Evolutionary conservation across 2,797 vertebrate species (phyloP), one percentile per base, ranked within the genome.

Genomic region (Gallirallus australis): DNA sequence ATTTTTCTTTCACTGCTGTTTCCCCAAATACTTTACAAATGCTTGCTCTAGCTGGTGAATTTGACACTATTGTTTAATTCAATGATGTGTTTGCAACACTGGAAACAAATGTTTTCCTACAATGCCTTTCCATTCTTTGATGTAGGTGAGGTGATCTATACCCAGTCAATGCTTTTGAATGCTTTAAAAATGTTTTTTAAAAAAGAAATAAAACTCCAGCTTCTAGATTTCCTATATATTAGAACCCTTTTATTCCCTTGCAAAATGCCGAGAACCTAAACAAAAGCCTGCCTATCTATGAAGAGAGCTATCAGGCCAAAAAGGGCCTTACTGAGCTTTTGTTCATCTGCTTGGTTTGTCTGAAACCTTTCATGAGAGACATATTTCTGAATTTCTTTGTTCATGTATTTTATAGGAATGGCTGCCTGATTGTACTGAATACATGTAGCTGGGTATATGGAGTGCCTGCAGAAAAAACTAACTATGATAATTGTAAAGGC

Each of bases 41-140:
- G 37, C 39, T 84, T 91, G 37, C 42, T 82, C 53, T 73, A 84
- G 31, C 56, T 85, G 57, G 68, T 82, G 71, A 89, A 91, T 86
- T 87, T 82, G 66, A 92, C 56, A 80, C 56, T 82, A 61, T 47
- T 95, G 47, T 93, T 93, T 71, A 78, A 35, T 69, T 75, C 27
- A 83, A 83, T 77, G 4, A 77, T 61, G 27, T 83, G n/a, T 93
- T 87, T 80, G 76, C 89, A 64, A 63, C 54, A 33, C 59, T 92
- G 86, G 63, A 79, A 92, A 68, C 60, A 57, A 82, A 90, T 47
- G 31, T 24, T 94, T 94, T 86, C 57, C 68, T 89, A 12, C 68
- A 82, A 6, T 47, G 7, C 59, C 33, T 73, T 95, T 89, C 53
- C 45, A 42, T 70, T 86, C 53, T 92, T 82, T 68, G n/a, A 84